Conservation (phyloP, 2,113 vertebrate species). For the Lagopus muta region DNA sequence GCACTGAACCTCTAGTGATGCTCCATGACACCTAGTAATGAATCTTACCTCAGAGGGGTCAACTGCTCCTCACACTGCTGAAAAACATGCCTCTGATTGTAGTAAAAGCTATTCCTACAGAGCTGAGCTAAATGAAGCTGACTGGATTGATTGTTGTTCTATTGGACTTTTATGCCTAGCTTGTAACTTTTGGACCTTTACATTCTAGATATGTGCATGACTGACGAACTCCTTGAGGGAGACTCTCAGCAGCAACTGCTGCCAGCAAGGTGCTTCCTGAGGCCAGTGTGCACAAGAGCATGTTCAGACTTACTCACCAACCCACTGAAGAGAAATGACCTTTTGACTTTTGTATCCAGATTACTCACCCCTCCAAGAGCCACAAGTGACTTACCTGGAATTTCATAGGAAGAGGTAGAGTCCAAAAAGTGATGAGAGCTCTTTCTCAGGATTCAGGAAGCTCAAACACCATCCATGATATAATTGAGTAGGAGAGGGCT, state of each 20-base stretch:
- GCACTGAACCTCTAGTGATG: rapidly evolving
- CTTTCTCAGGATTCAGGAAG: not conserved
- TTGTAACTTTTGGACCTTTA: not conserved
- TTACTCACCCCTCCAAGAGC: not conserved
- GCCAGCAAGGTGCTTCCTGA: not conserved
- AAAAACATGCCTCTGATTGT: not conserved
- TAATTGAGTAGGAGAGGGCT: not conserved
- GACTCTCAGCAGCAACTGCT: not conserved
- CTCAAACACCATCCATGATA: not conserved
- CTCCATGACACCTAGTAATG: not conserved
- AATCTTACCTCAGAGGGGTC: not conserved
- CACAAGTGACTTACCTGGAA: not conserved
- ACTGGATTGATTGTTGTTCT: not conserved
- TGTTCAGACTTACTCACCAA: not conserved
- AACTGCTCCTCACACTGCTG: not conserved
- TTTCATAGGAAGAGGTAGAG: not conserved
- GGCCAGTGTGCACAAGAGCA: not conserved
- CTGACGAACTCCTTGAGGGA: rapidly evolving
- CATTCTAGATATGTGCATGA: not conserved
- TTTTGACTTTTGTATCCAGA: not conserved
- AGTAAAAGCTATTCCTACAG: not conserved
- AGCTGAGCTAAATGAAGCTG: not conserved
- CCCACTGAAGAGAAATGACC: not conserved
- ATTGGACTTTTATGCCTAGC: not conserved
- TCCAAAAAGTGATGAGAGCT: not conserved